phyloP scores from a whole-genome alignment of 2,797 vertebrate genomes.

The Myotis pilosus region DNA sequence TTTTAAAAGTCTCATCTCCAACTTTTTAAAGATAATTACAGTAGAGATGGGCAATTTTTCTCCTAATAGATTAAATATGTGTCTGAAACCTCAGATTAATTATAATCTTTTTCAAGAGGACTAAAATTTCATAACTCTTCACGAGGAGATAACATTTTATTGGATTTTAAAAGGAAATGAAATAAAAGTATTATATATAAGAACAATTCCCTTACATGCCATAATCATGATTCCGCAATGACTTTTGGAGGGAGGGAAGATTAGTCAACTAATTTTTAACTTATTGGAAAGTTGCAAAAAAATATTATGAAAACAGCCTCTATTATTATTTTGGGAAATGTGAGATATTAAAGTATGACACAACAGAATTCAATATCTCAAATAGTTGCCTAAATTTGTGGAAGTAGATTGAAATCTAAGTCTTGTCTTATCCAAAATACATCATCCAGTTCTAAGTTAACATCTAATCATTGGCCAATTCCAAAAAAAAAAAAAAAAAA shows the following conservation, averaged over 20 bases:
- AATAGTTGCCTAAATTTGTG: neutral
- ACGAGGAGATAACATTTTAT: constrained; percentile 63
- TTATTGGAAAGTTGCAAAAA: constrained; percentile 44
- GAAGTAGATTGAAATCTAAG: neutral
- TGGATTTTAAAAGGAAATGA: constrained; percentile 63
- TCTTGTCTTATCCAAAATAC: neutral
- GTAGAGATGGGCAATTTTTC: constrained; percentile 53
- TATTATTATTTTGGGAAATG: constrained; percentile 32
- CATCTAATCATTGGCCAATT: neutral
- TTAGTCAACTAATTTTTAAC: constrained; percentile 4
- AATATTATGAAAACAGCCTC: constrained; percentile 13
- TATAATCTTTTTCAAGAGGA: constrained; percentile 66
- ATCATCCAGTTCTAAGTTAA: constrained; percentile 53
- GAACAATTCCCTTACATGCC: neutral
- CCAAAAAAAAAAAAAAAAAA: neutral
- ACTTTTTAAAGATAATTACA: constrained; percentile 69
- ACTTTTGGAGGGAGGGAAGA: neutral
- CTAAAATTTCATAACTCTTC: constrained; percentile 65
- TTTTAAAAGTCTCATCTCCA: constrained; percentile 42
- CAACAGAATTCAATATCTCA: neutral
- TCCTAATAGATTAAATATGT: constrained; percentile 72
- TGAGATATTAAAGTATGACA: constrained; percentile 11
- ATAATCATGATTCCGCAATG: constrained; percentile 25
- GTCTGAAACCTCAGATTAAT: constrained; percentile 73
- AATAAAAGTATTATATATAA: constrained; percentile 52